These are phyloP conservation scores for Tapirus terrestris DNA, from an alignment of 2,113 vertebrate genomes.

Conservation along the genomic window DNA sequence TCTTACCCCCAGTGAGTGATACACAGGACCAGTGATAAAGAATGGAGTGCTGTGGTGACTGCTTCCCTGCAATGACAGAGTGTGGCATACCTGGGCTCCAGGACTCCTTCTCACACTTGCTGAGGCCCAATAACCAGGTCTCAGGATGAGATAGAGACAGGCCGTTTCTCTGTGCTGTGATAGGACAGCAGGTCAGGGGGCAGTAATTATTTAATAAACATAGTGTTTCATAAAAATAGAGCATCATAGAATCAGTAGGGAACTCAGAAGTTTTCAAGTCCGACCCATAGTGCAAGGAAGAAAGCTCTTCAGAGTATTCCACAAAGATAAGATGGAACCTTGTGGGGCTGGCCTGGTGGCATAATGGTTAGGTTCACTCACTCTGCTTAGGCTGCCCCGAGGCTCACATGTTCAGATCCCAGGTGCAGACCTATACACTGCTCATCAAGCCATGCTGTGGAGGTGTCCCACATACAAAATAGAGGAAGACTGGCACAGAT, in stretches of 20 bases:
- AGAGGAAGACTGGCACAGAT: no score
- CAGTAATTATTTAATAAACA: background rate
- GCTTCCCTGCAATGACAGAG: background rate
- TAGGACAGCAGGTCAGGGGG: background rate
- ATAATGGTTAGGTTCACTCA: no score
- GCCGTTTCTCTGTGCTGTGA: background rate
- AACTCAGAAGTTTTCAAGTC: background rate
- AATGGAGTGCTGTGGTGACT: accelerated
- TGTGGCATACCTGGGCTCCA: accelerated
- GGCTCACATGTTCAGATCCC: no score
- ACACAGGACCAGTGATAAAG: background rate
- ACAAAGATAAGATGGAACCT: background rate
- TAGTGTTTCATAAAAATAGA: background rate
- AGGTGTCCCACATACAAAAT: no score
- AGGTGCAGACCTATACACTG: no score
- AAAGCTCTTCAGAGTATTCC: background rate
- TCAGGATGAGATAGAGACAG: background rate
- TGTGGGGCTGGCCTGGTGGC: no score
- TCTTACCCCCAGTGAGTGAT: background rate
- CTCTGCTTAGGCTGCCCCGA: no score
- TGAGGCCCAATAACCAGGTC: background rate
- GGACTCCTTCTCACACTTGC: background rate
- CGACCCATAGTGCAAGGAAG: background rate
- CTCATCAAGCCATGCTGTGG: no score
- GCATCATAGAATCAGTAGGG: background rate